A percentile compares a stretch with the other conserved stretches of the same genome.
Evolutionary conservation across 2,113 vertebrate species (phyloP).

Genomic region (Erythrolamprus reginae): DNA sequence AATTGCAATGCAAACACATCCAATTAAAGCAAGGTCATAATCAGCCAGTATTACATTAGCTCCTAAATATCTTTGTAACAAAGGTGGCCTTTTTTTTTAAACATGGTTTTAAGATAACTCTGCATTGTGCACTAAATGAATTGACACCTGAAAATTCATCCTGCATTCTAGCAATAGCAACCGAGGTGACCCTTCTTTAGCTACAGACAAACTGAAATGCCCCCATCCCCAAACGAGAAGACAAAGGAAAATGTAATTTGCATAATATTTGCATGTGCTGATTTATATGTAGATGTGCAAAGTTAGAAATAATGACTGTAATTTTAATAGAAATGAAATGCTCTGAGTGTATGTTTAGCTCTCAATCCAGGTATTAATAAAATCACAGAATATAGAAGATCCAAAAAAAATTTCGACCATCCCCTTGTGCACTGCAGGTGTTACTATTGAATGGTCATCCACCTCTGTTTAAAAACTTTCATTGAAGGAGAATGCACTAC

Average conservation of each 20-base stretch:
- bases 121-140: neutral
- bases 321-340: neutral
- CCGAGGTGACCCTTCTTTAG: neutral
- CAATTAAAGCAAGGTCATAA: slow-evolving; percentile 1
- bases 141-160: neutral
- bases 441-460: neutral
- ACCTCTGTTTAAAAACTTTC: neutral
- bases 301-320: neutral
- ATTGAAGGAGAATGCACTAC: neutral
- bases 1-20: neutral
- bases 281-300: neutral
- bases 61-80: neutral
- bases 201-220: neutral
- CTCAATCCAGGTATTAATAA: neutral
- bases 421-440: neutral
- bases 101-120: neutral
- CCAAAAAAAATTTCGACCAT: neutral
- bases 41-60: neutral
- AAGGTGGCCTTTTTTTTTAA: slow-evolving; percentile 1
- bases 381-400: neutral
- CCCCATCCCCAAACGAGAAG: neutral
- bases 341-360: neutral
- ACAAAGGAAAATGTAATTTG: neutral
- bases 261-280: neutral
- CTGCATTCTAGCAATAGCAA: neutral